These are phyloP conservation scores for Rhodophaea formosa DNA, from an alignment of 2,888 invertebrate species.

Conservation along the genomic window DNA sequence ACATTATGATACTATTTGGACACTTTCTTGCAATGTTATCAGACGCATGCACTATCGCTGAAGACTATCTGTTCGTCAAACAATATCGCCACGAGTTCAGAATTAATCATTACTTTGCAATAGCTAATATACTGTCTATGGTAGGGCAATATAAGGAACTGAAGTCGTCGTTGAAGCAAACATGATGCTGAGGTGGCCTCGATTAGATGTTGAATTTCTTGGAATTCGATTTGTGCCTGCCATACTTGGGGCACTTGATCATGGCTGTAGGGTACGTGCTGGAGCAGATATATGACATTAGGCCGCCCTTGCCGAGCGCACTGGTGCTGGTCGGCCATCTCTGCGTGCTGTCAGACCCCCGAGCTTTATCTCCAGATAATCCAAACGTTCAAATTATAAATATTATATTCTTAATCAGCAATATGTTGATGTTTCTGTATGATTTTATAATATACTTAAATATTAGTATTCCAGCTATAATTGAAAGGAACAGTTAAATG, in stretches of 20 bases:
- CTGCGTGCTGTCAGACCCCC: slow-evolving; percentile 53
- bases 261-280: slow-evolving; percentile 66
- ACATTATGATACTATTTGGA: slow-evolving; percentile 38
- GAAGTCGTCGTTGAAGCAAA: slow-evolving; percentile 26
- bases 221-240: slow-evolving; percentile 43
- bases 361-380: slow-evolving; percentile 40
- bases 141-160: slow-evolving; percentile 47
- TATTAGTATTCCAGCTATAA: slow-evolving; percentile 27
- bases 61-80: slow-evolving; percentile 34
- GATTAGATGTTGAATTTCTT: slow-evolving; percentile 42
- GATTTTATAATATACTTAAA: slow-evolving; percentile 43
- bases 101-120: slow-evolving; percentile 39
- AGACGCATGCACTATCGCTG: slow-evolving; percentile 31
- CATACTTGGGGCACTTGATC: slow-evolving; percentile 57
- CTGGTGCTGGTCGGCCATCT: slow-evolving; percentile 62
- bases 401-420: slow-evolving; percentile 53
- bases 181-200: not conserved
- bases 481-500: slow-evolving; percentile 24
- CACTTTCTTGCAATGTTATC: slow-evolving; percentile 38
- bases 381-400: slow-evolving; percentile 51
- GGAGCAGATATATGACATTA: slow-evolving; percentile 50
- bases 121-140: slow-evolving; percentile 43
- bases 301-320: slow-evolving; percentile 60
- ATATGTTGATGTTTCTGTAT: slow-evolving; percentile 55
- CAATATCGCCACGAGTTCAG: slow-evolving; percentile 28